phyloP scores from a whole-genome alignment of 2,113 vertebrate genomes.

The Cottus gobio region DNA sequence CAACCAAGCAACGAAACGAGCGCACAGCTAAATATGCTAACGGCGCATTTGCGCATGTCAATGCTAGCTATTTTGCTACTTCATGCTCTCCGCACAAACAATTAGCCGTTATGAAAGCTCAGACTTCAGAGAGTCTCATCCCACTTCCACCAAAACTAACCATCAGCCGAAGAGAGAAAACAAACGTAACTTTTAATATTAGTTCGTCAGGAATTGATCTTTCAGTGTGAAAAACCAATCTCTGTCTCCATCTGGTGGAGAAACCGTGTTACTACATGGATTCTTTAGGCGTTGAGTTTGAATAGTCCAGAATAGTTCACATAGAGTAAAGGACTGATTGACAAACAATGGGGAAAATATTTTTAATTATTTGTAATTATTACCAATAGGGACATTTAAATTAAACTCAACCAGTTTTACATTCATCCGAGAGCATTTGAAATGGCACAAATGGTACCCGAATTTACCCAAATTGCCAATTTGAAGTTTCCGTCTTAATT shows the following conservation, averaged over 20 bases:
- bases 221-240: too few species aligned
- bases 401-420: neutral
- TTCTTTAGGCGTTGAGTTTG: too few species aligned
- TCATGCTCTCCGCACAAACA: neutral
- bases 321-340: neutral
- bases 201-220: too few species aligned
- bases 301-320: neutral
- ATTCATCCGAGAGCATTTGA: neutral
- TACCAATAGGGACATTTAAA: neutral
- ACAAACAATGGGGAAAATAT: neutral
- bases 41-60: neutral
- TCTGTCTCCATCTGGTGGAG: too few species aligned
- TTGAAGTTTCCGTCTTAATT: neutral
- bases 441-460: neutral
- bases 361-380: neutral
- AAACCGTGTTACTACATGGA: too few species aligned
- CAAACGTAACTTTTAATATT: too few species aligned
- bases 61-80: neutral
- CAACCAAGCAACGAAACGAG: too few species aligned
- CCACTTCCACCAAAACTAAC: too few species aligned
- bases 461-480: neutral
- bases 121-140: neutral
- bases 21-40: neutral
- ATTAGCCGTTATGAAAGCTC: neutral
- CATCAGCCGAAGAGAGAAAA: too few species aligned